Base-by-base conservation (phyloP, 2,888 invertebrate genomes). In the Ptilodon capucinus region DNA sequence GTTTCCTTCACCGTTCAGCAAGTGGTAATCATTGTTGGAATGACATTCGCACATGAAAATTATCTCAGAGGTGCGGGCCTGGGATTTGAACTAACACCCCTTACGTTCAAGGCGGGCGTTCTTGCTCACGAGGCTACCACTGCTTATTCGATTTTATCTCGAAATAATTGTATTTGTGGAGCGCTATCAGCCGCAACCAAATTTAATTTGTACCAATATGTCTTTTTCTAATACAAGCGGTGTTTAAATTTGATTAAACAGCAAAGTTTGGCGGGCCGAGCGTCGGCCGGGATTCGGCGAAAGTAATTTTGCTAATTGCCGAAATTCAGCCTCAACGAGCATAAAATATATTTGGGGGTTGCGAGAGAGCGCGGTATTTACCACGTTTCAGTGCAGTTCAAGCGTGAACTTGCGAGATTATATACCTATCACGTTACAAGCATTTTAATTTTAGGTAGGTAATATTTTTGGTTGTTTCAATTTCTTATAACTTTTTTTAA, bases 341-440 rank as follows among this genome's bases (percentile, higher is more conserved):
- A 56, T 64, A 64, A 68, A n/a, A n/a, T n/a, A 64, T 68, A 64
- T 68, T 68, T 58, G 57, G 51, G 68, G 61, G 55, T 68, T 64
- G 28, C 3, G n/a, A 28, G 4, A 4, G 28, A 28, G 28, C 11
- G 28, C 3, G 4, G 23, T 23, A 23, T 23, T 23, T 23, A 23
- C 8, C 23, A 6, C 4, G 28, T 28, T 28, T 28, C 28, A n/a
- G 11, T 28, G 28, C 28, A 28, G 11, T n/a, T 28, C 1, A n/a
- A 4, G n/a, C 2, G 28, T 2, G 1, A n/a, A 28, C 3, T 28
- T 28, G 1, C n/a, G 11, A n/a, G 3, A n/a, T 28, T 28, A n/a
- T n/a, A 32, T n/a, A n/a, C n/a, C n/a, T n/a, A n/a, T n/a, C n/a
- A n/a, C n/a, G n/a, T n/a, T n/a, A n/a, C n/a, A n/a, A n/a, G n/a